A percentile compares a stretch with the other conserved stretches of the same genome.
Evolutionary conservation across 2,888 invertebrate genomes (phyloP).

Genomic region (Anaspis maculata): DNA sequence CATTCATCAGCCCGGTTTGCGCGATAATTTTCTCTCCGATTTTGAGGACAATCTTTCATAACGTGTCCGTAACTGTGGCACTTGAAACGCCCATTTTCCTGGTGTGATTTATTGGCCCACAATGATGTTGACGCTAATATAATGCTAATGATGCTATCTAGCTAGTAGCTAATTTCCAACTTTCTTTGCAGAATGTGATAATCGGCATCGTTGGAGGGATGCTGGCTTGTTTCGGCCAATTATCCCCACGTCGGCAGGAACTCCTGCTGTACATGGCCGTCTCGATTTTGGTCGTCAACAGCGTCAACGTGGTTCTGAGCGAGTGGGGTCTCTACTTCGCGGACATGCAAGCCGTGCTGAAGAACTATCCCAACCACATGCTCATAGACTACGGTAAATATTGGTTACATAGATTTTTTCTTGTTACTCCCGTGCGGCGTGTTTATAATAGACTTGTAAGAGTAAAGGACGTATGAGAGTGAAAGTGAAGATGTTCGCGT

Average conservation of each 20-base stretch:
- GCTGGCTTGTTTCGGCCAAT: slow-evolving; percentile 42
- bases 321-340: slow-evolving; percentile 43
- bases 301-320: slow-evolving; percentile 46
- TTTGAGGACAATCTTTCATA: too few species aligned
- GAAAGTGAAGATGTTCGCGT: too few species aligned
- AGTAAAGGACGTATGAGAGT: too few species aligned
- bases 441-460: too few species aligned
- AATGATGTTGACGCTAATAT: too few species aligned
- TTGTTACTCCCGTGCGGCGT: too few species aligned
- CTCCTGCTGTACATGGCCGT: slow-evolving; percentile 45
- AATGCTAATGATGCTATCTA: too few species aligned
- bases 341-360: slow-evolving; percentile 31
- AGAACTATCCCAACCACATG: slow-evolving; percentile 34
- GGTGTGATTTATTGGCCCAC: too few species aligned
- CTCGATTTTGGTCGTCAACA: slow-evolving; percentile 47
- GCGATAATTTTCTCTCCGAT: slow-evolving; percentile 1
- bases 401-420: too few species aligned
- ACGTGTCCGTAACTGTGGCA: too few species aligned
- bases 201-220: slow-evolving; percentile 44
- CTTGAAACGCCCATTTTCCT: too few species aligned
- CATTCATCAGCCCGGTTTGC: slow-evolving; percentile 12
- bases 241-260: slow-evolving; percentile 42
- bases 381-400: slow-evolving; percentile 38
- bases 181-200: slow-evolving; percentile 45
- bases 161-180: too few species aligned